Conservation (phyloP, 2,797 vertebrate species). For the Semaprochilodus insignis region DNA sequence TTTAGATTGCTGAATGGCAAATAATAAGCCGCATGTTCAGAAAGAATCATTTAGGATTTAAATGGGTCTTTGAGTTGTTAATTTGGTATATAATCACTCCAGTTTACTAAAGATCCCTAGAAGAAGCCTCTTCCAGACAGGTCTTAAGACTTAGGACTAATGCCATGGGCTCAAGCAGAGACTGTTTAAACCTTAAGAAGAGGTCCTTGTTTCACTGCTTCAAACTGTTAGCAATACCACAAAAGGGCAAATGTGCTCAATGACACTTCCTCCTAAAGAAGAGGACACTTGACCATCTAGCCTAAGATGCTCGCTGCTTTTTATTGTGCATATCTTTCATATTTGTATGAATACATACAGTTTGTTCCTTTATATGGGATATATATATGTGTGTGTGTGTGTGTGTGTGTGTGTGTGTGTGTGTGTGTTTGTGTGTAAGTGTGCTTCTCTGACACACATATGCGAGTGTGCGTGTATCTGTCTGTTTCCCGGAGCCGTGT, state of each 20-base stretch:
- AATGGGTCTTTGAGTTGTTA: too few relatives aligned
- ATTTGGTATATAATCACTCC: too few relatives aligned
- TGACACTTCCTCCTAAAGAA: not conserved
- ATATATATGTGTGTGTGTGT: conserved; percentile 8
- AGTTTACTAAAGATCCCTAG: too few relatives aligned
- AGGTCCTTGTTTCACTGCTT: not conserved
- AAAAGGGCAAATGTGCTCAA: not conserved
- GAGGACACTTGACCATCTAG: not conserved
- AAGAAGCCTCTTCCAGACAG: not conserved
- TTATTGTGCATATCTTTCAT: not conserved
- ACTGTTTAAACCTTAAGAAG: not conserved
- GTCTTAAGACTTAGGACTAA: too few relatives aligned
- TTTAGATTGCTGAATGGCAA: too few relatives aligned
- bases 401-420: conserved; percentile 36
- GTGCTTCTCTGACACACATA: conserved; percentile 19
- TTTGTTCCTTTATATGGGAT: not conserved
- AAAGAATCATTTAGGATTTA: too few relatives aligned
- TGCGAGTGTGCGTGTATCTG: conserved; percentile 40
- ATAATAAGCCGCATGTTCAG: too few relatives aligned
- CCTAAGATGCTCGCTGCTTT: too few relatives aligned
- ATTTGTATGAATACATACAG: not conserved
- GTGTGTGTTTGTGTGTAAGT: not conserved
- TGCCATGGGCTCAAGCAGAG: not conserved
- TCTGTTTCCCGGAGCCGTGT: conserved; percentile 45
- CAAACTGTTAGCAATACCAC: not conserved